A percentile compares a stretch with the other conserved stretches of the same genome.
phyloP scores from a whole-genome alignment of 2,888 invertebrate genomes.

The Spicauda simplicius region DNA sequence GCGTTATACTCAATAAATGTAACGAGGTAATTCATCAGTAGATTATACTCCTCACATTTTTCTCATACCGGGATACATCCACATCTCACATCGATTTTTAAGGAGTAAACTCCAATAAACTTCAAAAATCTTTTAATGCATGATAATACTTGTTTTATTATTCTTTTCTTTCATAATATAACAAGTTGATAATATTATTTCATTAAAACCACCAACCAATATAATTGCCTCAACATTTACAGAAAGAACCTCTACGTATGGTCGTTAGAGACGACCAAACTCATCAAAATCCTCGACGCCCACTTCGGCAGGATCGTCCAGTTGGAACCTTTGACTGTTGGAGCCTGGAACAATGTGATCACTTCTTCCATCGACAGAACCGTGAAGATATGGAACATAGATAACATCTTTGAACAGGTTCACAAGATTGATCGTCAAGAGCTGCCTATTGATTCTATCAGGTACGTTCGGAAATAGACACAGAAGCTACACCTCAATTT shows the following conservation, averaged over 20 bases:
- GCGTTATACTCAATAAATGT: too few relatives aligned
- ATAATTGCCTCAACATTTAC: constrained; percentile 18
- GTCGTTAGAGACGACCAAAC: constrained; percentile 91
- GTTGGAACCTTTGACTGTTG: constrained; percentile 93
- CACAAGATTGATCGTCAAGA: constrained; percentile 98
- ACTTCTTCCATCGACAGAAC: constrained; percentile 99
- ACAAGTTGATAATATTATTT: too few relatives aligned
- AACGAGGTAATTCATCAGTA: too few relatives aligned
- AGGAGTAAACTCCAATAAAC: too few relatives aligned
- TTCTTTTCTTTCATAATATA: too few relatives aligned
- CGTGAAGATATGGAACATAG: constrained; percentile 99
- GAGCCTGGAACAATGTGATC: constrained; percentile 96
- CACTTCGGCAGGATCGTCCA: constrained; percentile 98
- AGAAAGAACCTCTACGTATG: constrained; percentile 98
- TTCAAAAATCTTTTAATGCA: too few relatives aligned
- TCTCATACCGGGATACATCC: too few relatives aligned
- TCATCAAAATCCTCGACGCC: constrained; percentile 97
- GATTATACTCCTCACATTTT: too few relatives aligned
- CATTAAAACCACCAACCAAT: too few relatives aligned
- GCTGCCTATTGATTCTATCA: constrained; percentile 96
- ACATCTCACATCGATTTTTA: too few relatives aligned
- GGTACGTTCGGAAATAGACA: constrained; percentile 70
- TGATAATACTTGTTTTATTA: too few relatives aligned
- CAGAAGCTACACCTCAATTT: too few relatives aligned
- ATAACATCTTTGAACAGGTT: constrained; percentile 99